phyloP scores from a whole-genome alignment of 2,797 vertebrate genomes.

The Sciurus vulgaris region DNA sequence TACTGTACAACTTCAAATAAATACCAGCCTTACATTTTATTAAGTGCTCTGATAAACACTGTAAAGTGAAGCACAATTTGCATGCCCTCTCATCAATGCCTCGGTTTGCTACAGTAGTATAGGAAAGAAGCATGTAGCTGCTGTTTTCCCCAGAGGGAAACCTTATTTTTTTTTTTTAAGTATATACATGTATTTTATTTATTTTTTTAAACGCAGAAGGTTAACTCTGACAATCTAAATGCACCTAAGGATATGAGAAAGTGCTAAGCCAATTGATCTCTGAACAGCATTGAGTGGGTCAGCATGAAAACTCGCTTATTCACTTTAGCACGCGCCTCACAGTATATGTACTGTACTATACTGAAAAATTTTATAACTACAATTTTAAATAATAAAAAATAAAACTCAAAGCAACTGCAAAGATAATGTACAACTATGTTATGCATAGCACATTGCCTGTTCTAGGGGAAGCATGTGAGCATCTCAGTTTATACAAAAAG shows the following conservation, averaged over 20 bases:
- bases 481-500: slow-evolving; percentile 95
- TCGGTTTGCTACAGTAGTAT: slow-evolving; percentile 87
- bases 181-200: slow-evolving; percentile 86
- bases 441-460: slow-evolving; percentile 98
- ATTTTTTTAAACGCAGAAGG: slow-evolving; percentile 85
- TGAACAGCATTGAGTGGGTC: slow-evolving; percentile 90
- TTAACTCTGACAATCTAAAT: slow-evolving; percentile 89
- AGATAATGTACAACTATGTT: slow-evolving; percentile 94
- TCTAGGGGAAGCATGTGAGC: slow-evolving; percentile 95
- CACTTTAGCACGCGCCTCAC: slow-evolving; percentile 96
- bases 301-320: slow-evolving; percentile 91
- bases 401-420: slow-evolving; percentile 93
- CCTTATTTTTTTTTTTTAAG: slow-evolving; percentile 83
- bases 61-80: slow-evolving; percentile 92
- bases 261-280: slow-evolving; percentile 89
- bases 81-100: slow-evolving; percentile 91
- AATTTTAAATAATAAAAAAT: slow-evolving; percentile 91
- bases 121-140: slow-evolving; percentile 89
- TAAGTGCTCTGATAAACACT: slow-evolving; percentile 92
- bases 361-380: slow-evolving; percentile 89
- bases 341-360: slow-evolving; percentile 95
- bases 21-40: slow-evolving; percentile 93
- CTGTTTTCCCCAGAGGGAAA: slow-evolving; percentile 85
- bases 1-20: slow-evolving; percentile 94
- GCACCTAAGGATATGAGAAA: slow-evolving; percentile 87